These are phyloP conservation scores for Alexandromys fortis DNA, from an alignment of 2,113 vertebrate genomes.

Conservation along the genomic window DNA sequence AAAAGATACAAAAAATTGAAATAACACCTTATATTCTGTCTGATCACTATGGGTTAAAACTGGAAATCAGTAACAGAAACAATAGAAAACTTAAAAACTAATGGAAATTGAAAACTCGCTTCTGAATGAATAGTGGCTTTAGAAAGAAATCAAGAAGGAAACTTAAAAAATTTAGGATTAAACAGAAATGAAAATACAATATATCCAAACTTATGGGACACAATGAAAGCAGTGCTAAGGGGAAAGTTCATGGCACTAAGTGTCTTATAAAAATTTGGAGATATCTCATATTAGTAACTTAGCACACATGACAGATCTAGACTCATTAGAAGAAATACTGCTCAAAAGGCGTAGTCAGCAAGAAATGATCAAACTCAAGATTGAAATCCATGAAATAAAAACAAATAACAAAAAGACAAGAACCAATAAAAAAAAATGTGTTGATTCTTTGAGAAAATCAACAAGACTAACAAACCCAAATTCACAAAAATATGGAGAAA, in stretches of 20 bases:
- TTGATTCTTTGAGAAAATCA: not conserved
- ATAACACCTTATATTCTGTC: not conserved
- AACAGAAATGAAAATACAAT: not conserved
- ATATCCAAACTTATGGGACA: not conserved
- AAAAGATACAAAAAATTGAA: not conserved
- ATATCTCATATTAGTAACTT: not conserved
- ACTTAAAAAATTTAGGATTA: not conserved
- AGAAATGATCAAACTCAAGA: not conserved
- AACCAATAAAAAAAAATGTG: not conserved
- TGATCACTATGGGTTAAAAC: not conserved
- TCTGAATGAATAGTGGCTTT: not conserved
- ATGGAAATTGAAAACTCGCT: not conserved
- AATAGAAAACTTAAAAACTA: not conserved
- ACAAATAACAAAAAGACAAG: not conserved
- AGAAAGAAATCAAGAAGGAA: not conserved
- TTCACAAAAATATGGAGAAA: not conserved
- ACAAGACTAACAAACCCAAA: not conserved
- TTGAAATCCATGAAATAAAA: not conserved
- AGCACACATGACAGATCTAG: not conserved
- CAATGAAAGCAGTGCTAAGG: not conserved
- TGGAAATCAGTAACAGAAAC: not conserved
- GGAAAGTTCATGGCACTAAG: not conserved
- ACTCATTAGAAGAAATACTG: not conserved
- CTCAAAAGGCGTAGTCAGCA: not conserved
- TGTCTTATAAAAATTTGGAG: not conserved